Evolutionary conservation across 2,888 invertebrate genomes (phyloP), one percentile per base, ranked within the genome.

Genomic region (Brenthis daphne): DNA sequence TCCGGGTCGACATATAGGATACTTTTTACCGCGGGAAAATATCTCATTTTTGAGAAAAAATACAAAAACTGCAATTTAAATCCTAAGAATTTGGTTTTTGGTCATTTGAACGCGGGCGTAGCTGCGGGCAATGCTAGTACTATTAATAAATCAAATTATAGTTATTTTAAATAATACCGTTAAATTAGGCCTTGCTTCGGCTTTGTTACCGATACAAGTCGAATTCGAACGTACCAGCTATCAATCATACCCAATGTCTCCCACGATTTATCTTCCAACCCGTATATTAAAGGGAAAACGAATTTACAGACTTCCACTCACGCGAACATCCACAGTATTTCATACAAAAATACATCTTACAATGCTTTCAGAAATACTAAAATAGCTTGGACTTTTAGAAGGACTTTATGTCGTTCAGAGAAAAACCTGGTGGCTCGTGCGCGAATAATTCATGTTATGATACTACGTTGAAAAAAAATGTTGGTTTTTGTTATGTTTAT

Each of bases 221-320:
- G 82, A 82, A 84, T 85, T 81, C 81, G 84, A 88, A 83, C 81
- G 83, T 79, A 77, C 73, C 68, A 68, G 76, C 83, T 80, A 90
- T 90, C 89, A 86, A 90, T 90, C 90, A 89, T 82, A 83, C 77
- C 82, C 82, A 81, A 79, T 87, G 89, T 89, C 88, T 88, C 86
- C 82, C 82, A 79, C 85, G 86, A 90, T 90, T 89, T 88, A 89
- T 90, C 89, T 87, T 85, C 82, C 73, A 73, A 75, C 73, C 78
- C 85, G 85, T 85, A 87, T 88, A 88, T 89, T 88, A 90, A 89
- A 88, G 85, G 84, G 84, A 85, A 85, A 85, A 70, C 74, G 73
- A 74, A 70, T 72, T 72, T 74, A 74, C 68, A 74, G 65, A 48
- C 67, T 47, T 58, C 72, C 68, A 57, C 64, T 67, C 70, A 67